Evolutionary conservation across 2,888 invertebrate species (phyloP), one percentile per base, ranked within the genome.

Genomic region (Ligdia adustata): DNA sequence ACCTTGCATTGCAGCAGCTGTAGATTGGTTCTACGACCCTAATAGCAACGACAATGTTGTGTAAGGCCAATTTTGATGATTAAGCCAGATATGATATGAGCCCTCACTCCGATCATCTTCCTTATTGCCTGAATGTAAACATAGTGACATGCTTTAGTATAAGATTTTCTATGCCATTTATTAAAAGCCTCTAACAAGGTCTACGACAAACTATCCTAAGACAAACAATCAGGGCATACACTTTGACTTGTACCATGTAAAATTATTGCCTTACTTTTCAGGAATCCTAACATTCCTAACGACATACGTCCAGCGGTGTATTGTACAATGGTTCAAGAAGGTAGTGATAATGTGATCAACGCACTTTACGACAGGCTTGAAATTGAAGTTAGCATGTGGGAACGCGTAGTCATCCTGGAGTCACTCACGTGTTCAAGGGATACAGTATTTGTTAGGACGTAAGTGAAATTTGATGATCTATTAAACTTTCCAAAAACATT

Each of bases 361-460:
- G 95, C 95, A 53, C 91, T 94, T 3, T 92, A 93, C 88, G 79
- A 91, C 1, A 88, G 93, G 15, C 93, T 95, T 60, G 75, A 91
- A 15, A 84, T 91, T 0, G 92, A 94, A 3, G 92, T 93, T 33
- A 93, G 94, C 0, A 94, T 93, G n/a, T 93, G 94, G 1, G 96
- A 97, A 69, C 93, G 94, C 55, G 91, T 93, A 22, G 91, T 93
- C 6, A 91, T 97, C n/a, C 79, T 96, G 18, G 90, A 90, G 35
- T 93, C 95, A 0, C 72, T 97, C 37, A 94, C 93, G 0, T 96
- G 97, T 67, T 93, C 95, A 0, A 81, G 89, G 45, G 93, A 96
- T 51, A 62, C 72, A 0, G 78, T 67, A 58, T 89, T 92, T 33
- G 82, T 95, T 9, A 65, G 73, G 6, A 67, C 72, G 93, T 94